Evolutionary conservation across 2,113 vertebrate species (phyloP), one percentile per base, ranked within the genome.

Genomic region (Nycticryphes semicollaris): DNA sequence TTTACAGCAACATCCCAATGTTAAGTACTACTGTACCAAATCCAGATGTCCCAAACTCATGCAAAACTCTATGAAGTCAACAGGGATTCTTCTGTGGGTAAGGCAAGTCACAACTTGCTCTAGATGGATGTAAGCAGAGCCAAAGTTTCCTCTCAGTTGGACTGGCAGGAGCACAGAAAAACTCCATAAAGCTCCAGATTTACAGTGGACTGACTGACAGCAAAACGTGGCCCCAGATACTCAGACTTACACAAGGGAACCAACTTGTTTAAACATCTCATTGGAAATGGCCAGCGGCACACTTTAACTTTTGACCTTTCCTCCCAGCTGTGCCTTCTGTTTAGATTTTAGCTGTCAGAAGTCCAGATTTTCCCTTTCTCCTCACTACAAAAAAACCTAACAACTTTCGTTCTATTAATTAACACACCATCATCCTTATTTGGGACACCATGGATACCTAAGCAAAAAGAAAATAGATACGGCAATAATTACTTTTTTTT

Each of bases 1-100:
- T 96, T 94, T 94, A 96, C 87, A 94, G 76, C 92, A 93, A 92
- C 63, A 77, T 91, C 85, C 60, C 76, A 56, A 72, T 12, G 56
- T 81, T 70, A 86, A 74, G 59, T 59, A 51, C 72, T 84, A 79
- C 90, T 87, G 76, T 64, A 96, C 68, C 68, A 90, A 87, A 75
- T 96, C 64, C 92, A 93, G 93, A 89, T 84, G 72, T 90, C 93
- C 48, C 45, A 90, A 90, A n/a, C 72, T 92, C 72, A 51, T n/a
- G 43, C 87, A 84, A 80, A 96, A 39, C 68, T 72, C 88, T 11
- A 23, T n/a, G 56, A 89, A 93, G 88, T 48, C 83, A 87, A 92
- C 16, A 93, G 86, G 92, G 81, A 78, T 90, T 67, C 41, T 62
- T 63, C 67, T 28, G 15, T 39, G 83, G 80, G 57, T 72, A 93